phyloP scores from a whole-genome alignment of 2,797 vertebrate species.

The Anguilla marmorata region DNA sequence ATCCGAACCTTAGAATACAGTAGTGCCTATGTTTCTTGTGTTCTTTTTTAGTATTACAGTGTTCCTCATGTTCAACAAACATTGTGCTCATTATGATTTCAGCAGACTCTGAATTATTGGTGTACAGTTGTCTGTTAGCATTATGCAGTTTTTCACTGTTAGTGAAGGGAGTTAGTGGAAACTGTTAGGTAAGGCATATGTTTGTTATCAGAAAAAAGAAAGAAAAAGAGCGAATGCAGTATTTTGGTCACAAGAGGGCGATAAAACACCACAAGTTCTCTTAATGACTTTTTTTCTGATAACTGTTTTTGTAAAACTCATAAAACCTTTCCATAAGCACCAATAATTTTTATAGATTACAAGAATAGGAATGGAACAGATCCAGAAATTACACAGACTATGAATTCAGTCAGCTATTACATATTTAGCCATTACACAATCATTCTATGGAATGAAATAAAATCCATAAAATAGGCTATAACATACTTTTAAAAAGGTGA shows the following conservation, averaged over 20 bases:
- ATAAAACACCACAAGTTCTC: constrained; percentile 5
- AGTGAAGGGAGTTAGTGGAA: not conserved
- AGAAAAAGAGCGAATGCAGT: not conserved
- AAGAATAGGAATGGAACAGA: not conserved
- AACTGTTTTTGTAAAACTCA: not conserved
- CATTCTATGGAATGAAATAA: not conserved
- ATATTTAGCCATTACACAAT: not conserved
- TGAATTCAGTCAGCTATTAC: not conserved
- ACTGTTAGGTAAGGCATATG: not conserved
- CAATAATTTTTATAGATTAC: not conserved
- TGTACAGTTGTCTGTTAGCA: not conserved
- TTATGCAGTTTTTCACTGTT: not conserved
- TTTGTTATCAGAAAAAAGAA: not conserved
- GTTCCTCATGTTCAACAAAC: not conserved
- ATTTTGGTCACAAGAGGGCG: not conserved
- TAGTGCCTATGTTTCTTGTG: not conserved
- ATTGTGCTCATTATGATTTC: not conserved
- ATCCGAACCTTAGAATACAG: not conserved
- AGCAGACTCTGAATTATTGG: too few relatives aligned
- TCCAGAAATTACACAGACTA: not conserved
- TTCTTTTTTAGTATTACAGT: not conserved
- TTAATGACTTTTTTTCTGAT: not conserved
- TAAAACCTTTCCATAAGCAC: constrained; percentile 1
- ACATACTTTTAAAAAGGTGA: not conserved
- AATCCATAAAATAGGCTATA: not conserved